A percentile compares a stretch with the other conserved stretches of the same genome.
Conservation (phyloP, 2,888 invertebrate genomes). For the Muschampia plurimacula region DNA sequence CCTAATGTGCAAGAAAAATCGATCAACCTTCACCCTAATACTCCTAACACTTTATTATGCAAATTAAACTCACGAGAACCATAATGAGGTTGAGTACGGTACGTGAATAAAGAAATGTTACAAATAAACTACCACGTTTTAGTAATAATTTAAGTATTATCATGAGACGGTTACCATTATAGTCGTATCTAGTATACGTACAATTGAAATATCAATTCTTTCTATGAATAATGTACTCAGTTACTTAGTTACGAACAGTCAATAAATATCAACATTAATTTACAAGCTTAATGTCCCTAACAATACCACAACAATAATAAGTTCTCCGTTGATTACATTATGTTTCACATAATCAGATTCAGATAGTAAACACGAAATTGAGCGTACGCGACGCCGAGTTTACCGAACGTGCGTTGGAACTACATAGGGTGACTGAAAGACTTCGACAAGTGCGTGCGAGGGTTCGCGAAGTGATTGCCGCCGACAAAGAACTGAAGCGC, state of each 20-base stretch:
- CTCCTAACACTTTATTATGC: constrained; percentile 6
- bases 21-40: constrained; percentile 6
- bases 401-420: constrained; percentile 59
- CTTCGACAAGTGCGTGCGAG: constrained; percentile 61
- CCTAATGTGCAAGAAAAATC: constrained; percentile 4
- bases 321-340: constrained; percentile 10
- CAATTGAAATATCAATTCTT: not conserved
- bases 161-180: not conserved
- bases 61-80: constrained; percentile 5
- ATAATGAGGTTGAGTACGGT: constrained; percentile 13
- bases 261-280: constrained; percentile 15
- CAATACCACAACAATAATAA: constrained; percentile 7
- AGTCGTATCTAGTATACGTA: not conserved
- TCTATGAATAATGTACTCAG: not conserved
- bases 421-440: constrained; percentile 59
- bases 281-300: not conserved
- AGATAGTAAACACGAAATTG: constrained; percentile 71
- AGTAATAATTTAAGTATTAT: not conserved
- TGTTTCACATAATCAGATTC: constrained; percentile 55
- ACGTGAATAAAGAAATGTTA: not conserved
- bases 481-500: constrained; percentile 58
- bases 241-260: not conserved
- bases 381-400: constrained; percentile 67
- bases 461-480: constrained; percentile 63
- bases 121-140: too few species aligned